These are phyloP conservation scores for Melanotaenia pygmaea DNA, from an alignment of 2,797 vertebrate genomes.

Conservation along the genomic window DNA sequence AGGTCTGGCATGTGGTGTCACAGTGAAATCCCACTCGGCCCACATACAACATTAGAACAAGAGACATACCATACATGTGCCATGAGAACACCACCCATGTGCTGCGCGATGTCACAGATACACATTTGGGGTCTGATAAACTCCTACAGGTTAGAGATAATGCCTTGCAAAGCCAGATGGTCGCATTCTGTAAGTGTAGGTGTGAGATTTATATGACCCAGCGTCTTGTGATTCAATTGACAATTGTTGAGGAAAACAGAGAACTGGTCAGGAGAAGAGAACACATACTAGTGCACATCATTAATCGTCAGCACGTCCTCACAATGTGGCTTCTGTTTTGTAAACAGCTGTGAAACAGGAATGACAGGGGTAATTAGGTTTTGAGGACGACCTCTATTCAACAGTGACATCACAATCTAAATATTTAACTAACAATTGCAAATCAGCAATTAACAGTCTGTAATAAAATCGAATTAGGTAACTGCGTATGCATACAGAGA, in stretches of 20 bases:
- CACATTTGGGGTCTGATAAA: slow-evolving; percentile 31
- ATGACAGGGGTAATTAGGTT: slow-evolving; percentile 1
- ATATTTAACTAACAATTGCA: not conserved
- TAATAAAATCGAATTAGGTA: not conserved
- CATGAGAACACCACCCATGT: slow-evolving; percentile 62
- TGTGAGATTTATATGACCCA: slow-evolving; percentile 55
- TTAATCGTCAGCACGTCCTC: slow-evolving; percentile 32
- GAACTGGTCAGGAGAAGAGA: slow-evolving; percentile 31
- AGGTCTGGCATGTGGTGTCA: slow-evolving; percentile 39
- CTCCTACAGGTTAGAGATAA: slow-evolving; percentile 56
- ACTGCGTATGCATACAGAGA: not conserved
- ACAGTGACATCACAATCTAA: not conserved
- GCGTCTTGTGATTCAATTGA: slow-evolving; percentile 51
- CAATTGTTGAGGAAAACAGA: slow-evolving; percentile 69
- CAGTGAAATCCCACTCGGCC: slow-evolving; percentile 38
- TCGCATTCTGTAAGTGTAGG: slow-evolving; percentile 57
- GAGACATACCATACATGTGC: slow-evolving; percentile 46
- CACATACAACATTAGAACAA: slow-evolving; percentile 45
- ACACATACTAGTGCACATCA: slow-evolving; percentile 1
- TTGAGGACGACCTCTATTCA: not conserved
- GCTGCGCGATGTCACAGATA: slow-evolving; percentile 46
- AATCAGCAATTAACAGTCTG: not conserved
- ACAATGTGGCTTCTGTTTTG: slow-evolving; percentile 26
- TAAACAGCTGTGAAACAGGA: slow-evolving; percentile 24
- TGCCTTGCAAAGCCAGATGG: slow-evolving; percentile 49